These are phyloP conservation scores for Bombus superbus DNA, from an alignment of 1,140 invertebrate species.

Conservation along the genomic window DNA sequence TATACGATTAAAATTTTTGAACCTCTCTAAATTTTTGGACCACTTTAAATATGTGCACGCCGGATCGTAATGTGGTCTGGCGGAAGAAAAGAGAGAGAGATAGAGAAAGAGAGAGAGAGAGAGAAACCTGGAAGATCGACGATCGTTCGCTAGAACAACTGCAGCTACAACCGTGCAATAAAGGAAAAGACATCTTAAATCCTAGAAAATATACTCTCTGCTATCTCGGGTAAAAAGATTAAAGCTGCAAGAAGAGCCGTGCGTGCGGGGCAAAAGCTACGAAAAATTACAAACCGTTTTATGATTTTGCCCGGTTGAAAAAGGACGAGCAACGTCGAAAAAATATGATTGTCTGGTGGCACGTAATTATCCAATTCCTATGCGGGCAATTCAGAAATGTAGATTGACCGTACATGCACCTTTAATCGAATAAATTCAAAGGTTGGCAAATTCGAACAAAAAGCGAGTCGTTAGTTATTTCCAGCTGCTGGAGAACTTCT, in stretches of 20 bases:
- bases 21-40: background rate
- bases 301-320: background rate
- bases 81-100: too few relatives aligned
- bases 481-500: background rate
- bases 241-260: conserved; percentile 2
- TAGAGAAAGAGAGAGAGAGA: background rate
- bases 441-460: too few relatives aligned
- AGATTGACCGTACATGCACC: background rate
- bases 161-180: conserved; percentile 32
- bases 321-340: background rate
- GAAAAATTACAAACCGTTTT: conserved; percentile 33
- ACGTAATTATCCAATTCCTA: conserved; percentile 23
- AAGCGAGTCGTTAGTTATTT: background rate
- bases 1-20: background rate
- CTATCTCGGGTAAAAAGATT: conserved; percentile 34
- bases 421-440: background rate
- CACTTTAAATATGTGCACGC: conserved; percentile 1
- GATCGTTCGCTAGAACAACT: conserved; percentile 52
- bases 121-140: conserved; percentile 43
- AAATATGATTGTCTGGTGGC: conserved; percentile 14
- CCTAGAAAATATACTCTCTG: conserved; percentile 26
- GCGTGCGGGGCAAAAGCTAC: background rate
- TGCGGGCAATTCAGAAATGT: background rate
- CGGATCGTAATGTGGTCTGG: background rate
- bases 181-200: conserved; percentile 44